phyloP scores from a whole-genome alignment of 2,888 invertebrate genomes.

The Tipula confusa region DNA sequence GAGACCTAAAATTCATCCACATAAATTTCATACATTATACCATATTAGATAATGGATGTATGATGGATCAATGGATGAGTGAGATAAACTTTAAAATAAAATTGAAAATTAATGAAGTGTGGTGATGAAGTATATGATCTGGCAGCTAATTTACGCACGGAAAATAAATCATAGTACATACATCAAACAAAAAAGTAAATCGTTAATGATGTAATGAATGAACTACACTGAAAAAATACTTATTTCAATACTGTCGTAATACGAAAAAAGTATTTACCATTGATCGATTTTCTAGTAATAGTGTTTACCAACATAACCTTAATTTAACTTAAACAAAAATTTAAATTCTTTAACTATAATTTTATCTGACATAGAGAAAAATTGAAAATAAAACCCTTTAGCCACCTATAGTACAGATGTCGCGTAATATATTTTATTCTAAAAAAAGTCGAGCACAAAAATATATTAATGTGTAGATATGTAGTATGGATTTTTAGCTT shows the following conservation, averaged over 20 bases:
- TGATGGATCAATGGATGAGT: background rate
- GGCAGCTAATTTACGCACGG: background rate
- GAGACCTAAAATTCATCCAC: background rate
- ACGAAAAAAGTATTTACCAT: background rate
- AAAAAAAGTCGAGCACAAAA: background rate
- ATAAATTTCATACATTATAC: background rate
- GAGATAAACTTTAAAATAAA: background rate
- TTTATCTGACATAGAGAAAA: background rate
- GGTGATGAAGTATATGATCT: background rate
- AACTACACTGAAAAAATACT: no score
- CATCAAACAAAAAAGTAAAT: background rate
- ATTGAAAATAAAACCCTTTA: background rate
- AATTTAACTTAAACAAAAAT: no score
- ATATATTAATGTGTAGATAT: no score
- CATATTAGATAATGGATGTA: background rate
- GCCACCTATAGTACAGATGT: background rate
- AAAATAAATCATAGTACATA: background rate
- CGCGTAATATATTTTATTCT: background rate
- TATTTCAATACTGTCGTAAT: background rate
- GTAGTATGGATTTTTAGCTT: no score
- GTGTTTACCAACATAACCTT: background rate
- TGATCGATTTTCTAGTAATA: background rate
- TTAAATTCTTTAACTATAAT: background rate
- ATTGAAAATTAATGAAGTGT: background rate
- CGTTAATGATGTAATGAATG: background rate